phyloP scores from a whole-genome alignment of 64 coral and sea anemone species.

The Dendronephthya gigantea region DNA sequence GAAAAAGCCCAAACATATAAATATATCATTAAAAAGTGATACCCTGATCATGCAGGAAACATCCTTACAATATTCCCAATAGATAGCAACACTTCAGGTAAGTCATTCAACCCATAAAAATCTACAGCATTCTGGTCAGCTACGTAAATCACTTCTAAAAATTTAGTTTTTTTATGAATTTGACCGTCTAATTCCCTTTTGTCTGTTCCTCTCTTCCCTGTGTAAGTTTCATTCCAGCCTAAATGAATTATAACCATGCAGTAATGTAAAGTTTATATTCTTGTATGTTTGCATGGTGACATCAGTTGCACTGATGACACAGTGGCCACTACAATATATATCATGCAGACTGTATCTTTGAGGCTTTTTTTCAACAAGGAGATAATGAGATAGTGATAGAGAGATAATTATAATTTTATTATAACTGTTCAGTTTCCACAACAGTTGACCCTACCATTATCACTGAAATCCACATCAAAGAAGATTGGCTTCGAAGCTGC shows the following conservation, averaged over 20 bases:
- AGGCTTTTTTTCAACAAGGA: too few relatives aligned
- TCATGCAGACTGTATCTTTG: too few relatives aligned
- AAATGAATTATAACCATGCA: not conserved
- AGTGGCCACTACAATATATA: too few relatives aligned
- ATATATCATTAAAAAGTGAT: not conserved
- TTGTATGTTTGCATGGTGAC: too few relatives aligned
- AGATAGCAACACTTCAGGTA: not conserved
- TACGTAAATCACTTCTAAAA: not conserved
- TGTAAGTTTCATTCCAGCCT: not conserved
- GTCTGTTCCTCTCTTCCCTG: not conserved
- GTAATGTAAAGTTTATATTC: too few relatives aligned
- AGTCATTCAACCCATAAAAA: not conserved
- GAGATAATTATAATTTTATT: too few relatives aligned
- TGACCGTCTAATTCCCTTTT: not conserved
- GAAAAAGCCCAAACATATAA: not conserved
- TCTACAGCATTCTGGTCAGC: not conserved
- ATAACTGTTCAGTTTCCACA: too few relatives aligned
- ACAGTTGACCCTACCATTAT: too few relatives aligned
- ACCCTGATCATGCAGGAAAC: too few relatives aligned
- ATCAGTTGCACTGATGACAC: too few relatives aligned
- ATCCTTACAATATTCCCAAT: conserved; percentile 1
- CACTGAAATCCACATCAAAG: not conserved
- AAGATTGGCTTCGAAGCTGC: not conserved
- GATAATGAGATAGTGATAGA: too few relatives aligned
- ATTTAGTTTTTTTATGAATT: not conserved